phyloP scores from a whole-genome alignment of 92 coral and sea anemone genomes.

The Porites evermanni region DNA sequence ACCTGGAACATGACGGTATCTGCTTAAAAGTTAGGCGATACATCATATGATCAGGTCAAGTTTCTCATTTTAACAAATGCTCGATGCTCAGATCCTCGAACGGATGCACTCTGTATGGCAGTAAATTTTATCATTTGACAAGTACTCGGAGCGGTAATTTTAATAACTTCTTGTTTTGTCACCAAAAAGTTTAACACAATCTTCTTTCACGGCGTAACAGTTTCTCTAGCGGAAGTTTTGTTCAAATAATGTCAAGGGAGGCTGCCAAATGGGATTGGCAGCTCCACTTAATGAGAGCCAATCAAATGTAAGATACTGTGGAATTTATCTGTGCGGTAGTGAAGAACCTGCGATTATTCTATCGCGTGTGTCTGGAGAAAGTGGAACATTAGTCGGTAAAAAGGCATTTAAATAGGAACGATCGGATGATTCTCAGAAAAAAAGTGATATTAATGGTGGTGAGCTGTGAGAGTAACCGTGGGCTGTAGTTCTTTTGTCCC shows the following conservation, averaged over 20 bases:
- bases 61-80: too few relatives aligned
- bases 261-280: slow-evolving; percentile 5
- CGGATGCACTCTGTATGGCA: too few relatives aligned
- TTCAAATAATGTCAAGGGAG: neutral
- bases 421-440: too few relatives aligned
- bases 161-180: too few relatives aligned
- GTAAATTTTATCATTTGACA: too few relatives aligned
- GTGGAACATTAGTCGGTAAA: neutral
- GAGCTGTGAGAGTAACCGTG: neutral
- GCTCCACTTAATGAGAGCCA: neutral
- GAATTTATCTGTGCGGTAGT: neutral
- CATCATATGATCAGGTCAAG: too few relatives aligned
- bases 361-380: neutral
- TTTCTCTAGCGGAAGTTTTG: neutral
- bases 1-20: too few relatives aligned
- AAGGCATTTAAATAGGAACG: neutral
- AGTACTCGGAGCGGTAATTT: too few relatives aligned
- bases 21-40: too few relatives aligned
- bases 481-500: neutral
- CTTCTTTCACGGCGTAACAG: neutral
- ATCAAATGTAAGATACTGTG: neutral
- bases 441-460: neutral
- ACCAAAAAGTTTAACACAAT: too few relatives aligned
- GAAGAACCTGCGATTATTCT: neutral
- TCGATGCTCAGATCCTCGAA: too few relatives aligned